Conservation (phyloP, 2,113 vertebrate genomes). For the Xiphorhynchus elegans region DNA sequence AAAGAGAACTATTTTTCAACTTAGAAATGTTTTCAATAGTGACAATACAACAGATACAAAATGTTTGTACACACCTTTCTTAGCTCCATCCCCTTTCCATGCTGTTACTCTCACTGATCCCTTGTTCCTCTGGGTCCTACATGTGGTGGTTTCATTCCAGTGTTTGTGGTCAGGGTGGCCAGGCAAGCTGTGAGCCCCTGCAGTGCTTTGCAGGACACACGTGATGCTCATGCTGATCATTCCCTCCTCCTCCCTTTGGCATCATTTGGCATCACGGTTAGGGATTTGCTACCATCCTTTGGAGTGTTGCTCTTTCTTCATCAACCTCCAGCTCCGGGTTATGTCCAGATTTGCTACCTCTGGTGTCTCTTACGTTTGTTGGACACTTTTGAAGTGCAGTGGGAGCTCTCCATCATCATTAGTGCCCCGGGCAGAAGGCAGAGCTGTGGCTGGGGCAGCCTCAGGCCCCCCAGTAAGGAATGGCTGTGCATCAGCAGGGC, state of each 20-base stretch:
- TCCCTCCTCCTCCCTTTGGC: neutral
- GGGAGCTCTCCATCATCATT: neutral
- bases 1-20: neutral
- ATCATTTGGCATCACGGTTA: neutral
- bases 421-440: neutral
- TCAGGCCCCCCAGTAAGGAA: neutral
- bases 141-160: neutral
- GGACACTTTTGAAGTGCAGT: neutral
- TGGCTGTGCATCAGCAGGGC: neutral
- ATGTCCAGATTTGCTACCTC: accelerated
- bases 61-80: neutral
- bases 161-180: neutral
- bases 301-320: neutral
- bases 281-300: neutral
- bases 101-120: neutral
- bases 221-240: accelerated
- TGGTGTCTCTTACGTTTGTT: neutral
- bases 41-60: neutral
- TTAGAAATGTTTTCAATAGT: neutral
- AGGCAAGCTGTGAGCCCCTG: too few species aligned
- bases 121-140: neutral
- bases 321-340: accelerated
- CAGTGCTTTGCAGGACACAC: neutral
- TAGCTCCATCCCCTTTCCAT: neutral
- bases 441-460: neutral